Evolutionary conservation across 53 echinoderm and acorn worm genomes (phyloP).

Genomic region (Pentamera pediparva): DNA sequence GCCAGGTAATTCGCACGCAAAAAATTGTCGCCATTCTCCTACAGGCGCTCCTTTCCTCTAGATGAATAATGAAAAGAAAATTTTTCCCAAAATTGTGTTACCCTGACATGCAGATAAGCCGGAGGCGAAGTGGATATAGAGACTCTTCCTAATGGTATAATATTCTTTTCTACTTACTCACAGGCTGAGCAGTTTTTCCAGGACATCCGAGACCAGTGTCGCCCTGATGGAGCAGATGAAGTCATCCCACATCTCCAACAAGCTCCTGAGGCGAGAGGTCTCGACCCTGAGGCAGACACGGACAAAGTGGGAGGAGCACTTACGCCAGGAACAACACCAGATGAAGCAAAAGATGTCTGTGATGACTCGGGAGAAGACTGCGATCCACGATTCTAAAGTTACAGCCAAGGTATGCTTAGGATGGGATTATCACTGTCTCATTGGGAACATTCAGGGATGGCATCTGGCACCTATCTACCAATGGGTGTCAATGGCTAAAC

Average conservation of each 20-base stretch:
- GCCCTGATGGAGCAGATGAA: constrained; percentile 60
- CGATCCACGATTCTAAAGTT: background rate
- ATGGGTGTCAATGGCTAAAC: no score
- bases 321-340: constrained; percentile 9
- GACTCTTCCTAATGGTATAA: no score
- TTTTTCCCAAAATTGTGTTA: no score
- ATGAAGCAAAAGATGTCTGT: constrained; percentile 9
- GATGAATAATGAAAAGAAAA: no score
- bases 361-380: background rate
- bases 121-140: no score
- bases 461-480: no score
- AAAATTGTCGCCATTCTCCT: no score
- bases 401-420: constrained; percentile 2
- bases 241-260: constrained; percentile 75
- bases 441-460: no score
- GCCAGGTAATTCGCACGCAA: no score
- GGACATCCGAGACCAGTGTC: constrained; percentile 5
- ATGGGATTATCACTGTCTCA: background rate
- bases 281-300: constrained; percentile 34
- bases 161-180: background rate
- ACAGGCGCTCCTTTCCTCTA: no score
- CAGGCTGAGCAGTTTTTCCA: constrained; percentile 6
- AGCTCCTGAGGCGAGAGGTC: constrained; percentile 72
- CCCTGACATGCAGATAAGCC: no score
- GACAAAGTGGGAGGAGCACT: constrained; percentile 39